Conservation (phyloP, 2,113 vertebrate genomes). For the Willisornis vidua region DNA sequence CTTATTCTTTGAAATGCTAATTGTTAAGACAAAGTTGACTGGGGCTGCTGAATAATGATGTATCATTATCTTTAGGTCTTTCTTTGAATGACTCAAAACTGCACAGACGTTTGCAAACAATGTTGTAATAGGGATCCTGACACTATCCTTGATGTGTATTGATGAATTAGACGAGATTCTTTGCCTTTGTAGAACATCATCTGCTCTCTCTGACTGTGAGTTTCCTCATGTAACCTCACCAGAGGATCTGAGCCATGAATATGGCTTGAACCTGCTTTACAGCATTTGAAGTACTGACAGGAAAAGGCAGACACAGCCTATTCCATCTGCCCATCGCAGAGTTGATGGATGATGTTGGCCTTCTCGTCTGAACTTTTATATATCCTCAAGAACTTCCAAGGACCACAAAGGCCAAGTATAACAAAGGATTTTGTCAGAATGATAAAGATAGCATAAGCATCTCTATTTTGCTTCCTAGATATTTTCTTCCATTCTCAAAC, state of each 20-base stretch:
- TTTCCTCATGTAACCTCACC: neutral
- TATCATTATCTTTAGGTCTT: neutral
- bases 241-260: neutral
- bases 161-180: neutral
- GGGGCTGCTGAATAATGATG: neutral
- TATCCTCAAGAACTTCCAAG: neutral
- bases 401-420: neutral
- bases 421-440: neutral
- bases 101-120: neutral
- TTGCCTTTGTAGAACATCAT: neutral
- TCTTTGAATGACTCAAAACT: neutral
- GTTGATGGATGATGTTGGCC: neutral
- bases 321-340: neutral
- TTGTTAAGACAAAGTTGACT: neutral
- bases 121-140: neutral
- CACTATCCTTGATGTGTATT: neutral
- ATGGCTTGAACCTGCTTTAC: neutral
- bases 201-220: neutral
- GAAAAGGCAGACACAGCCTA: neutral
- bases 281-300: neutral
- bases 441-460: neutral
- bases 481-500: slow-evolving; percentile 7
- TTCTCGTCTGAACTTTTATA: neutral
- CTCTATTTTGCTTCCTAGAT: neutral
- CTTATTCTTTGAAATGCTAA: slow-evolving; percentile 5